These are phyloP conservation scores for Pygoscelis adeliae DNA, from an alignment of 2,113 vertebrate species.

Conservation along the genomic window DNA sequence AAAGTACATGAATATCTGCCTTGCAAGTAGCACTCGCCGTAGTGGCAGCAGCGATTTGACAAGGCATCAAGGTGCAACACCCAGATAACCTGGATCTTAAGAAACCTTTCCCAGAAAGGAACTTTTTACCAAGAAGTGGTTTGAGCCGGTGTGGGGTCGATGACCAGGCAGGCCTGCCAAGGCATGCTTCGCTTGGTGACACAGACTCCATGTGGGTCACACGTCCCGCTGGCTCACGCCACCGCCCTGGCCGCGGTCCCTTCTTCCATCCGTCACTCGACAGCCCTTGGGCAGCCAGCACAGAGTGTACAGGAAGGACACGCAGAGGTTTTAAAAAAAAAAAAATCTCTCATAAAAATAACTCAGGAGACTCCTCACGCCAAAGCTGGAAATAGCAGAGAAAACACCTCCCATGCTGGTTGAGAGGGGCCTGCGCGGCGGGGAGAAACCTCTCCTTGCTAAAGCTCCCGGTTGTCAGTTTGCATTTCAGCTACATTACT, in stretches of 20 bases:
- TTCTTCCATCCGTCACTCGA: slow-evolving; percentile 9
- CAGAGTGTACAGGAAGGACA: slow-evolving; percentile 20
- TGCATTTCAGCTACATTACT: not conserved
- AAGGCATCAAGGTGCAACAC: not conserved
- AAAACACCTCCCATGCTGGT: slow-evolving; percentile 22
- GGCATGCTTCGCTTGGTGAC: slow-evolving; percentile 13
- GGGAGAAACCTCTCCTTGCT: not conserved
- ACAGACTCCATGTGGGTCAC: slow-evolving; percentile 60
- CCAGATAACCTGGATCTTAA: not conserved
- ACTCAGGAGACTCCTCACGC: slow-evolving; percentile 33
- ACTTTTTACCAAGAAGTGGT: slow-evolving; percentile 29
- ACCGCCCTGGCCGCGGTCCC: not conserved
- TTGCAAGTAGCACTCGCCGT: not conserved
- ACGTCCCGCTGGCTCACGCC: slow-evolving; percentile 51
- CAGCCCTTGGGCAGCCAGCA: slow-evolving; percentile 23
- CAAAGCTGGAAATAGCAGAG: slow-evolving; percentile 62
- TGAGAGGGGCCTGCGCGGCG: not conserved
- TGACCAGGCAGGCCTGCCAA: slow-evolving; percentile 31
- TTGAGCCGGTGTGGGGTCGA: not conserved
- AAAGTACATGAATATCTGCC: not conserved
- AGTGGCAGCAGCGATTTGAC: not conserved
- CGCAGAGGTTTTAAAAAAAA: not conserved
- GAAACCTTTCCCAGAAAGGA: slow-evolving; percentile 21
- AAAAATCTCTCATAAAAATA: slow-evolving; percentile 15
- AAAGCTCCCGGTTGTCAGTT: not conserved